Percentiles rank a stretch among this genome's conserved stretches.
Evolutionary conservation across 2,797 vertebrate species (phyloP).

Genomic region (Paguma larvata): DNA sequence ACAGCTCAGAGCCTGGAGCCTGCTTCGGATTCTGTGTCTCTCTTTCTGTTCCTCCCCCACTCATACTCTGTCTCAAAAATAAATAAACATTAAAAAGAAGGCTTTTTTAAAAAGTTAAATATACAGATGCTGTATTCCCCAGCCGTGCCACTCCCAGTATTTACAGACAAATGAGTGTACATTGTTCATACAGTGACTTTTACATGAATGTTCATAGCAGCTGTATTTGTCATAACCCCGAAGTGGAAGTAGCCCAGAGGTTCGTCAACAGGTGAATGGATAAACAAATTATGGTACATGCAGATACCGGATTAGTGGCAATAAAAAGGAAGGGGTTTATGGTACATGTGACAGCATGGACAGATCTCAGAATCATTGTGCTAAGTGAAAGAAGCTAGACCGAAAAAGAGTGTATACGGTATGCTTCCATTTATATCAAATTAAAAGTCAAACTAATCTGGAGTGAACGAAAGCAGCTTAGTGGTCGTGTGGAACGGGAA

Average conservation of each 20-base stretch:
- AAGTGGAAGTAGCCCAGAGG: not conserved
- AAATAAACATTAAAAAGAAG: too few relatives aligned
- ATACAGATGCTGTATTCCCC: not conserved
- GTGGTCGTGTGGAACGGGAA: not conserved
- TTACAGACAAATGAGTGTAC: not conserved
- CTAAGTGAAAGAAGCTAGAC: not conserved
- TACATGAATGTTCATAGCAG: not conserved
- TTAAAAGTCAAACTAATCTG: not conserved
- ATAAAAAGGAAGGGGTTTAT: not conserved
- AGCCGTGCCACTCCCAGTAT: not conserved
- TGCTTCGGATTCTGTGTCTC: too few relatives aligned
- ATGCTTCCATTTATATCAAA: not conserved
- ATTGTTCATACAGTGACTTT: not conserved
- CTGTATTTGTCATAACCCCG: not conserved
- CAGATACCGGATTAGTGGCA: not conserved
- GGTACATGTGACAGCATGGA: not conserved
- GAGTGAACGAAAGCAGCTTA: not conserved
- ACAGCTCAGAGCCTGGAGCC: too few relatives aligned
- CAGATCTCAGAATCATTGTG: conserved; percentile 4
- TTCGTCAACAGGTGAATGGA: not conserved
- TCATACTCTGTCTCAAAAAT: too few relatives aligned
- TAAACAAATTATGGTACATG: not conserved
- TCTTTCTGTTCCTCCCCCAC: too few relatives aligned
- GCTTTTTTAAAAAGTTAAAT: not conserved
- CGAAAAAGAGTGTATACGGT: not conserved